Evolutionary conservation across 2,888 invertebrate genomes (phyloP), one percentile per base, ranked within the genome.

Genomic region (Plagodis dolabraria): DNA sequence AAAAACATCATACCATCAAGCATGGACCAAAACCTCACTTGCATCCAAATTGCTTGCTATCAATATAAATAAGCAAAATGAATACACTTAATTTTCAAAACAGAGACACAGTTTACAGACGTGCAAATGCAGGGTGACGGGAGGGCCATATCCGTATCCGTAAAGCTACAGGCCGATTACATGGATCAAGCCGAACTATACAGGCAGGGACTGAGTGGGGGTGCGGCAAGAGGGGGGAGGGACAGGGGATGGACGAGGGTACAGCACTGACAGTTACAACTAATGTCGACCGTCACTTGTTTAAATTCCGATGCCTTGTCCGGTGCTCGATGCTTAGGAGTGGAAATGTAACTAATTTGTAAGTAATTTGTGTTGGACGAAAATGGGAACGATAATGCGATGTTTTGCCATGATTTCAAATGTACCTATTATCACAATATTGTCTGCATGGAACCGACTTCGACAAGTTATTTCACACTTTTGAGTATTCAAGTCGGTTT

Each of bases 41-140:
- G 22, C 22, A 22, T 22, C 22, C 22, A 22, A 22, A 22, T 22
- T 2, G 4, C 22, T 1, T 22, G 22, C 22, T 22, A 22, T 22
- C 22, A 22, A 22, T 22, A 22, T 1, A 22, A 1, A 22, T 22
- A 2, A 22, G 22, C 22, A 22, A 22, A 22, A 22, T 22, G 22
- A 22, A 22, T 22, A 22, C 22, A 22, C 22, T 2, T n/a, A 22
- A 22, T 22, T 1, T 22, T 22, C 22, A 22, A 22, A 22, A 22
- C 22, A 22, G 22, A 22, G 22, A 22, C 22, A 12, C 56, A n/a
- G n/a, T n/a, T 65, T 61, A 65, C 62, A 53, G 53, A 58, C 49
- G 58, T 53, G 60, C 65, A 68, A 68, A 68, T 66, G 64, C 60
- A 62, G 66, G 66, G 58, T 68, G 68, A 68, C 68, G 58, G 43